phyloP scores from a whole-genome alignment of 1,140 invertebrate species.

The Cyclina sinensis region DNA sequence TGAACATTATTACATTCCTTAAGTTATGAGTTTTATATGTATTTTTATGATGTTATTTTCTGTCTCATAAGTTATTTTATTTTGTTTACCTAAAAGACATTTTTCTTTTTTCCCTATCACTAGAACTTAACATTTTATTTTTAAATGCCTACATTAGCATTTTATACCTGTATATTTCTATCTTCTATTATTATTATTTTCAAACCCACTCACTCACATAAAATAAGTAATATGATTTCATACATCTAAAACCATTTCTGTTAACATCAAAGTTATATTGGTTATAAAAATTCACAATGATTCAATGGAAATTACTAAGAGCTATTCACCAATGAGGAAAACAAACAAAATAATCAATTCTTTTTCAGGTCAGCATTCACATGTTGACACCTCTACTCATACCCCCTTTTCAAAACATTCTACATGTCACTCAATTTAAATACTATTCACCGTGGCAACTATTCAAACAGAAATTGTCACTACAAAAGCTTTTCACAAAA shows the following conservation, averaged over 20 bases:
- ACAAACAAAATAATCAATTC: conserved; percentile 21
- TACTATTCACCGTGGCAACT: conserved; percentile 45
- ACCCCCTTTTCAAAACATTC: background rate
- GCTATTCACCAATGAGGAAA: background rate
- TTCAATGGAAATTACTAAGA: background rate
- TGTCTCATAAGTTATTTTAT: too few relatives aligned
- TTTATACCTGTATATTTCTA: too few relatives aligned
- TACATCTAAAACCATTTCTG: background rate
- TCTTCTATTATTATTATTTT: too few relatives aligned
- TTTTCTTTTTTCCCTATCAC: too few relatives aligned
- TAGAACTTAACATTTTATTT: too few relatives aligned
- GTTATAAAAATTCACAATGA: background rate
- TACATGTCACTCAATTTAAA: conserved; percentile 37
- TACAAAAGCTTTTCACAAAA: conserved; percentile 43
- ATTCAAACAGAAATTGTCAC: conserved; percentile 27
- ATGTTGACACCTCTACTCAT: conserved; percentile 40
- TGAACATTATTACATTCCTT: too few relatives aligned
- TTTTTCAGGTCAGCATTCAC: background rate
- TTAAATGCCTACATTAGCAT: too few relatives aligned
- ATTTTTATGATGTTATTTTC: too few relatives aligned
- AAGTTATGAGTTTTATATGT: too few relatives aligned
- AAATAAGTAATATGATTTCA: background rate
- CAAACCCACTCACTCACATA: background rate
- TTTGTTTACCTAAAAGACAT: too few relatives aligned
- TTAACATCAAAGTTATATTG: background rate